phyloP scores from a whole-genome alignment of 2,888 invertebrate genomes.

The Ditylenchus weischeri region DNA sequence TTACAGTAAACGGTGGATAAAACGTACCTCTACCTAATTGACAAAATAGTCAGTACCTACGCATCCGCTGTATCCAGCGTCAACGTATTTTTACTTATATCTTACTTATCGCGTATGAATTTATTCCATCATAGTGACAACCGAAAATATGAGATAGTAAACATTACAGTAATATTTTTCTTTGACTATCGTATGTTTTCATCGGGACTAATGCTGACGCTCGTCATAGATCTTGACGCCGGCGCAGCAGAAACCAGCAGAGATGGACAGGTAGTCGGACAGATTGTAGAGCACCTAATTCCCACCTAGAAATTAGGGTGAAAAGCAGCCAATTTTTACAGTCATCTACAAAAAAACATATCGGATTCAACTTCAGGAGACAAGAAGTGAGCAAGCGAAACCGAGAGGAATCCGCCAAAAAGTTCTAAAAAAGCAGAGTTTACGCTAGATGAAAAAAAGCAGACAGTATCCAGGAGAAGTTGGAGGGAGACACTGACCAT shows the following conservation, averaged over 20 bases:
- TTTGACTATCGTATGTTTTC: background rate
- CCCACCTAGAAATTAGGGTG: constrained; percentile 11
- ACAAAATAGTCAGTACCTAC: too few species aligned
- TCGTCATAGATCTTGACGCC: constrained; percentile 28
- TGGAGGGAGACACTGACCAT: background rate
- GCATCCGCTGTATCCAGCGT: too few species aligned
- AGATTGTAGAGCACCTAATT: constrained; percentile 27
- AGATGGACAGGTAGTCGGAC: constrained; percentile 27
- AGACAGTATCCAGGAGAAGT: background rate
- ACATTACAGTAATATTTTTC: too few species aligned
- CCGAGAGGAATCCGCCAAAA: constrained; percentile 31
- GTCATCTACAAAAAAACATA: too few species aligned
- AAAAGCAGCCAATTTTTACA: too few species aligned
- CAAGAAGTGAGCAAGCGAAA: constrained; percentile 28
- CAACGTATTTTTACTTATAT: too few species aligned
- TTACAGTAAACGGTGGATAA: too few species aligned
- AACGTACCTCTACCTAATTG: too few species aligned
- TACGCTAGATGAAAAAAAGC: background rate
- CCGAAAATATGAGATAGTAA: too few species aligned
- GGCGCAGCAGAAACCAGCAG: constrained; percentile 6
- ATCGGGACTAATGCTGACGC: background rate
- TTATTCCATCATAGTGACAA: too few species aligned
- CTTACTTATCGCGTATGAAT: too few species aligned
- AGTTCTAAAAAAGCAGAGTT: constrained; percentile 16
- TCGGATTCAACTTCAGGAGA: constrained; percentile 23